Evolutionary conservation across 2,113 vertebrate species (phyloP).

Genomic region (Oryctolagus cuniculus): DNA sequence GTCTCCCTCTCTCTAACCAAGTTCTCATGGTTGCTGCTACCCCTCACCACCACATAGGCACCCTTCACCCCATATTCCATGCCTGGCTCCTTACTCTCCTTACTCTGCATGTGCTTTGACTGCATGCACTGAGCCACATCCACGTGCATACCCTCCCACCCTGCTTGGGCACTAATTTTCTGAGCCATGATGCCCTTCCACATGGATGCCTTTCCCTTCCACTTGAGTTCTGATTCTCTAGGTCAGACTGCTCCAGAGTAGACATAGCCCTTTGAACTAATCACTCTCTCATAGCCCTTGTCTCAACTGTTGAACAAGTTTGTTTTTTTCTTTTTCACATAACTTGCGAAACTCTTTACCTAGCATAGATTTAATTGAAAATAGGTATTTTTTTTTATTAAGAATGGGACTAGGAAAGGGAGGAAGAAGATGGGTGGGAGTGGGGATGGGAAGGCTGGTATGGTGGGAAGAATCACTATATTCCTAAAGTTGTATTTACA

Average conservation of each 20-base stretch:
- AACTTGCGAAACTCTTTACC: too few relatives aligned
- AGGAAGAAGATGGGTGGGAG: not conserved
- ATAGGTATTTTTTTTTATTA: too few relatives aligned
- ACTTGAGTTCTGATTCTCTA: not conserved
- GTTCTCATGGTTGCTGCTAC: not conserved
- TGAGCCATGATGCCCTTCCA: not conserved
- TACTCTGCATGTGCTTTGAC: not conserved
- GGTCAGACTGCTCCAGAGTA: not conserved
- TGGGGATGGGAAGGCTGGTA: too few relatives aligned
- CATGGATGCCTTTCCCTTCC: not conserved
- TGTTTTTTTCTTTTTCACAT: too few relatives aligned
- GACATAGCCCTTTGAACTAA: not conserved
- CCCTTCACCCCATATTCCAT: not conserved
- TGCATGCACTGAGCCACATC: not conserved
- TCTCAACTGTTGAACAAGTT: too few relatives aligned
- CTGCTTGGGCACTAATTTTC: not conserved
- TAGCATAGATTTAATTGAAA: too few relatives aligned
- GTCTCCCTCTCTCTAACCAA: not conserved
- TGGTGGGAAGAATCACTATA: too few relatives aligned
- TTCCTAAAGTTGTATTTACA: too few relatives aligned
- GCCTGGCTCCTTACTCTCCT: not conserved
- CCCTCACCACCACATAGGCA: rapidly evolving
- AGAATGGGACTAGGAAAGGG: too few relatives aligned
- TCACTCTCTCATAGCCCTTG: too few relatives aligned
- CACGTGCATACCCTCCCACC: rapidly evolving